phyloP scores from a whole-genome alignment of 2,797 vertebrate genomes.

The Sebastes itinus region DNA sequence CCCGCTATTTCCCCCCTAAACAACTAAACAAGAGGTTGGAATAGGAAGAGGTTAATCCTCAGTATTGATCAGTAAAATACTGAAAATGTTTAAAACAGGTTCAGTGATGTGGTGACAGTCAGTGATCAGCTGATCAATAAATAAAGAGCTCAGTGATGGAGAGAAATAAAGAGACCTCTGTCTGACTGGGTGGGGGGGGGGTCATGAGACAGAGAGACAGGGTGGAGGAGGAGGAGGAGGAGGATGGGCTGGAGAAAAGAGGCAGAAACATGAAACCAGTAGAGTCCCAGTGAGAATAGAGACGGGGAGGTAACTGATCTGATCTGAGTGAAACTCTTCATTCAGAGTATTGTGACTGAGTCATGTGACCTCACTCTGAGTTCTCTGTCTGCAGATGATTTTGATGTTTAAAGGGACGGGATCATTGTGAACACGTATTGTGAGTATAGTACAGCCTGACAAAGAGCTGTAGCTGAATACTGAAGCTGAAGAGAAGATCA shows the following conservation, averaged over 20 bases:
- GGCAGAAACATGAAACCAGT: background rate
- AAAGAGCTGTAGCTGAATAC: no score
- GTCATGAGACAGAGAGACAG: constrained; percentile 17
- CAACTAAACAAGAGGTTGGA: no score
- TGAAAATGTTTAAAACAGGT: background rate
- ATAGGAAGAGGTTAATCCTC: no score
- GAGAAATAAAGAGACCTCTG: constrained; percentile 54
- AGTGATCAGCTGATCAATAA: constrained; percentile 65
- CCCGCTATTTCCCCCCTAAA: no score
- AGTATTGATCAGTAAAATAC: no score
- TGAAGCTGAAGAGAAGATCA: no score
- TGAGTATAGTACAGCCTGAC: no score
- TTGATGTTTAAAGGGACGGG: no score
- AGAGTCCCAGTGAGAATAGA: background rate
- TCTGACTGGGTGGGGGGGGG: constrained; percentile 4
- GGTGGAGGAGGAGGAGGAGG: no score
- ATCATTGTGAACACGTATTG: no score
- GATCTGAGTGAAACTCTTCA: background rate
- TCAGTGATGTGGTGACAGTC: constrained; percentile 29
- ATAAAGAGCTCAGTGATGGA: constrained; percentile 61
- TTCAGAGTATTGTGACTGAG: background rate
- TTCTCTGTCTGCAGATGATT: no score
- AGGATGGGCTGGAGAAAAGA: background rate
- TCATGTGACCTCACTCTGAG: no score
- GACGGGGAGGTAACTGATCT: background rate